A percentile compares a stretch with the other conserved stretches of the same genome.
Conservation (phyloP, 2,888 invertebrate genomes). For the Polydrusus tereticollis region DNA sequence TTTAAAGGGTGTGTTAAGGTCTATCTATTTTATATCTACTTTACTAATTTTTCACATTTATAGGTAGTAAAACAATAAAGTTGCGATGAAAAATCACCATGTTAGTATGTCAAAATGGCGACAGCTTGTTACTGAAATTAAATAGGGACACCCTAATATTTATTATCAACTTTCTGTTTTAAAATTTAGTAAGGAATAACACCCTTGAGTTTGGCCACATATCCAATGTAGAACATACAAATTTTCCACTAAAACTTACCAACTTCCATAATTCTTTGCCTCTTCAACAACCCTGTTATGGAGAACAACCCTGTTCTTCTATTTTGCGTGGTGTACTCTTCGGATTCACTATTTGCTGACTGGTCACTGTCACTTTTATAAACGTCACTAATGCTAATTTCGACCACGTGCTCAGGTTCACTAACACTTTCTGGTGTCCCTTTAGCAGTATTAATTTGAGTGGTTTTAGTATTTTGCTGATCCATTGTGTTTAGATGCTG, state of each 20-base stretch:
- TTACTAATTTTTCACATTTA: too few species aligned
- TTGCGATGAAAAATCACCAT: too few species aligned
- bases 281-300: constrained; percentile 47
- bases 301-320: constrained; percentile 51
- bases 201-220: too few species aligned
- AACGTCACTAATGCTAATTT: constrained; percentile 29
- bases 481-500: neutral
- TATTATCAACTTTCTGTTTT: too few species aligned
- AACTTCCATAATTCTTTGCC: neutral
- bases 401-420: constrained; percentile 12
- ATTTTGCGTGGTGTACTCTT: constrained; percentile 24
- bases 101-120: too few species aligned
- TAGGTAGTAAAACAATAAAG: too few species aligned
- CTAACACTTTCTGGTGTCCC: neutral
- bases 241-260: constrained; percentile 10
- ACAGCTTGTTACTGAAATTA: too few species aligned
- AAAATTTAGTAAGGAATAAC: too few species aligned
- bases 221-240: too few species aligned
- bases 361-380: constrained; percentile 38
- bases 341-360: constrained; percentile 19
- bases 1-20: too few species aligned
- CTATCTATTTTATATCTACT: too few species aligned
- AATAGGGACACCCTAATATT: too few species aligned
- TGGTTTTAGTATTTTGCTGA: neutral
- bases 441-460: neutral